Percentiles rank a stretch among this genome's conserved stretches.
phyloP scores from a whole-genome alignment of 2,797 vertebrate species.

The Threskiornis aethiopicus region DNA sequence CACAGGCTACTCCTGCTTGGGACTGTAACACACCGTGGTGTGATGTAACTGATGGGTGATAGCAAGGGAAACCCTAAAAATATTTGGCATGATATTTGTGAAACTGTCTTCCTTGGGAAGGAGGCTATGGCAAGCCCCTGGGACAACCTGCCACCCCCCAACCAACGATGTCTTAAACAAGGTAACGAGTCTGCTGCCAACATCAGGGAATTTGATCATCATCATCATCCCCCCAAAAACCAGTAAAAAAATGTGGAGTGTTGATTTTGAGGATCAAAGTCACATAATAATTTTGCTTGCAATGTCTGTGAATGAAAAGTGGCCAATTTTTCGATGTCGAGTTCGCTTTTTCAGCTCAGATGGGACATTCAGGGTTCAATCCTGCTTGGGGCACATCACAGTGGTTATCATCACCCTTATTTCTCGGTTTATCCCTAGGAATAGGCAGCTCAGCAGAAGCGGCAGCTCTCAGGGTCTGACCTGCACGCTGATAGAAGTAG shows the following conservation, averaged over 20 bases:
- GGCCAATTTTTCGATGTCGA: fast-evolving
- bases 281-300: not conserved
- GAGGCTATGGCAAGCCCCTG: not conserved
- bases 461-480: not conserved
- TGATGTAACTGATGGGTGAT: not conserved
- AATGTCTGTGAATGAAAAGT: not conserved
- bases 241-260: not conserved
- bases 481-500: fast-evolving
- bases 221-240: fast-evolving
- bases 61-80: not conserved
- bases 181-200: fast-evolving
- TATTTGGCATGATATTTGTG: not conserved
- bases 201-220: not conserved
- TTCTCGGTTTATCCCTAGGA: not conserved
- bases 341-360: not conserved
- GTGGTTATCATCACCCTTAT: fast-evolving
- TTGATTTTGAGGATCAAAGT: not conserved
- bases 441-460: not conserved
- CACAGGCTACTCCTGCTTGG: not conserved
- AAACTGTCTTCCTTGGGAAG: not conserved
- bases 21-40: fast-evolving
- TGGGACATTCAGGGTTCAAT: not conserved
- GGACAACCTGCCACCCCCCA: not conserved
- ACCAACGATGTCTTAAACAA: fast-evolving
- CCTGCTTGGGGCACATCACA: not conserved